These are phyloP conservation scores for Prosopocoilus inquinatus DNA, from an alignment of 2,888 invertebrate species.

Conservation along the genomic window DNA sequence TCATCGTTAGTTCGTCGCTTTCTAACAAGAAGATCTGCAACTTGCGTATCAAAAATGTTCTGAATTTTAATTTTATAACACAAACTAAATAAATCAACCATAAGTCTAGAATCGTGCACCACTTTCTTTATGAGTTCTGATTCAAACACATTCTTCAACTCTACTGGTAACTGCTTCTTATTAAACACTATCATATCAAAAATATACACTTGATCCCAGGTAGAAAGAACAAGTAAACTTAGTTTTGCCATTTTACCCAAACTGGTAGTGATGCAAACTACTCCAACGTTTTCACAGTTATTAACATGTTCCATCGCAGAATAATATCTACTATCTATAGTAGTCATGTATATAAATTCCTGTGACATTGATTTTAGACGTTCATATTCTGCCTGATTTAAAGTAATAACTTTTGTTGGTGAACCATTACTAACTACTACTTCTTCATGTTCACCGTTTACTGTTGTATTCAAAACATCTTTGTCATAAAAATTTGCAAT, in stretches of 20 bases:
- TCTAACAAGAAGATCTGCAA: slow-evolving; percentile 10
- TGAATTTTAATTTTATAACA: slow-evolving; percentile 22
- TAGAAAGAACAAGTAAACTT: slow-evolving; percentile 22
- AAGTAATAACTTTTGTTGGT: slow-evolving; percentile 8
- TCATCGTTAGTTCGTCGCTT: slow-evolving; percentile 1
- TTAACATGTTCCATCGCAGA: slow-evolving; percentile 21
- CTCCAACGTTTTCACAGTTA: slow-evolving; percentile 24
- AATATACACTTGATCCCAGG: slow-evolving; percentile 29
- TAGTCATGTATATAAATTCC: slow-evolving; percentile 23
- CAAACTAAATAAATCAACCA: slow-evolving; percentile 21
- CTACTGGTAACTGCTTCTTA: slow-evolving; percentile 17
- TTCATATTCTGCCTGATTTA: slow-evolving; percentile 21
- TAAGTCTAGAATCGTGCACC: slow-evolving; percentile 23
- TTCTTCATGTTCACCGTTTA: not conserved
- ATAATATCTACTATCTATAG: slow-evolving; percentile 22
- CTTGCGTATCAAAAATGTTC: slow-evolving; percentile 33
- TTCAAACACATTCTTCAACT: slow-evolving; percentile 24
- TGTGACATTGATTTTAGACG: slow-evolving; percentile 21
- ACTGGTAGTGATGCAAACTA: slow-evolving; percentile 19
- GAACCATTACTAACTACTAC: not conserved
- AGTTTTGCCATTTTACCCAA: slow-evolving; percentile 15
- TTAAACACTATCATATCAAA: slow-evolving; percentile 24
- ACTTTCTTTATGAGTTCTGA: slow-evolving; percentile 23
- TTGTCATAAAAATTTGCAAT: not conserved
- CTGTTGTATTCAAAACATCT: not conserved